Base-by-base conservation (phyloP, 1,140 invertebrate species). In the Asobara japonica region DNA sequence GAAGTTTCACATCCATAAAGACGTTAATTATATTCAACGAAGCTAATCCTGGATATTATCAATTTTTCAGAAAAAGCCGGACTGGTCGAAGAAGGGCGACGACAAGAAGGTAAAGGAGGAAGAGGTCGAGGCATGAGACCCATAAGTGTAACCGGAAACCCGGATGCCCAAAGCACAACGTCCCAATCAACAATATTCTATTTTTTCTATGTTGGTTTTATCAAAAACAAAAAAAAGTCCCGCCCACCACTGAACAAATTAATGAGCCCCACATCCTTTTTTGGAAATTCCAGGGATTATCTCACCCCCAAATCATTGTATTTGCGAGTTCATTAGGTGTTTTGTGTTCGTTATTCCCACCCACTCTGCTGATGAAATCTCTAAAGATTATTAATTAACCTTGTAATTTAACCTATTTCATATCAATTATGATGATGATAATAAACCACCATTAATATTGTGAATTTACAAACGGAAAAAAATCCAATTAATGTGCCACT, bases 81-180 rank as follows among this genome's bases (percentile, higher is more conserved):
- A 95, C 89, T 95, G 94, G 94, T 95, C 94, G 83, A 95, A 95
- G 91, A 94, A 94, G 85, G 93, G 93, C 83, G 94, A 94, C 83
- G 92, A 92, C 82, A 93, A 94, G 90, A 94, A 95, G 93, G 93
- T 94, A 94, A 94, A 94, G 89, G 93, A 94, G 87, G 91, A 91
- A 84, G 93, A 94, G 87, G 93, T 92, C 86, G 93, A 94, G 89
- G 93, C 92, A 92, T 94, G 92, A 93, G 5, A 56, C 22, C 51
- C 51, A 56, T 56, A 56, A 56, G 11, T 56, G 51, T 56, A 27
- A 56, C 6, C 51, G 6, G 51, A 27, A 25, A 51, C 18, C 45
- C 45, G 16, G 67, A 73, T 64, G 45, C 65, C 65, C 29, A 6
- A 71, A 56, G 38, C 22, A 66, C 22, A 72, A 30, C 45, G 56